These are phyloP conservation scores for Alaudala cheleensis DNA, from an alignment of 2,113 vertebrate species.

Conservation along the genomic window DNA sequence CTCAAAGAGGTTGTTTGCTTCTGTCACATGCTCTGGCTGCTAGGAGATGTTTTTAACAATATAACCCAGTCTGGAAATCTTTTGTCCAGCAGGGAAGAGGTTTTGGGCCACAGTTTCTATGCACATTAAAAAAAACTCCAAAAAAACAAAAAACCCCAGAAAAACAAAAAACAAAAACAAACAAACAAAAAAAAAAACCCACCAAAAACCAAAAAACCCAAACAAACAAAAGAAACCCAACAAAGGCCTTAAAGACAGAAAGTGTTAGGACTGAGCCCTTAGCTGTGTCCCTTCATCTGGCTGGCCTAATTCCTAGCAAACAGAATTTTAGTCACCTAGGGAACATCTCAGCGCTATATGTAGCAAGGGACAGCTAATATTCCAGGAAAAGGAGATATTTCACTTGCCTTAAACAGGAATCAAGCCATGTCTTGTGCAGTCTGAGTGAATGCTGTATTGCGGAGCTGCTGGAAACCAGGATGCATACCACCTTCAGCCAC, in stretches of 20 bases:
- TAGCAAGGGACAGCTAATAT: not conserved
- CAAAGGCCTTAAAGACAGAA: not conserved
- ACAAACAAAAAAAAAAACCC: no score
- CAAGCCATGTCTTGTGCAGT: not conserved
- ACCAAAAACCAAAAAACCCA: no score
- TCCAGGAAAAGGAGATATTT: not conserved
- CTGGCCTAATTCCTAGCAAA: not conserved
- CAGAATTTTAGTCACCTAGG: not conserved
- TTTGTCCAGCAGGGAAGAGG: not conserved
- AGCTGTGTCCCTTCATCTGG: fast-evolving
- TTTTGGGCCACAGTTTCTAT: not conserved
- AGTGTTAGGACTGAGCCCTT: not conserved
- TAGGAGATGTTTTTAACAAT: not conserved
- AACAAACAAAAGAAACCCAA: not conserved
- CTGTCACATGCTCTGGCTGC: not conserved
- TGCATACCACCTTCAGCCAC: not conserved
- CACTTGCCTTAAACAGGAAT: fast-evolving
- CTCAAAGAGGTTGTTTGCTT: not conserved
- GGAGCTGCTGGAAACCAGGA: not conserved
- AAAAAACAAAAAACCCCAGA: not conserved
- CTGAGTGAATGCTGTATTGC: not conserved
- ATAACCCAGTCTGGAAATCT: not conserved
- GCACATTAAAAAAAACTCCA: no score
- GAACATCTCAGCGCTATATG: fast-evolving
- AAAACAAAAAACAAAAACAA: not conserved